These are phyloP conservation scores for Lucinisca nassula DNA, from an alignment of 2,888 invertebrate species.

Conservation along the genomic window DNA sequence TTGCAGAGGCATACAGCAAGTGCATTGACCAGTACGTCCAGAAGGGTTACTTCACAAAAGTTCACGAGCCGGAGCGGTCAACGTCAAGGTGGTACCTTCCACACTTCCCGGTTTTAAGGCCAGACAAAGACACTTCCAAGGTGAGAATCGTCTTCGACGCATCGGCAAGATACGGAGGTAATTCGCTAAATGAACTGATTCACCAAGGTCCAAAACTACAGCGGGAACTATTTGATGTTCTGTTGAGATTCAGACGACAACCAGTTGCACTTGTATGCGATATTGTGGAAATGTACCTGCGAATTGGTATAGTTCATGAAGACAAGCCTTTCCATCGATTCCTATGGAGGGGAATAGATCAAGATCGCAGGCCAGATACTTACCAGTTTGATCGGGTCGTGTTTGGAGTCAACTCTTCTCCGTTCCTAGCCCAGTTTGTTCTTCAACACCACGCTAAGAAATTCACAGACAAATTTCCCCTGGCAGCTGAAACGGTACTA, in stretches of 20 bases:
- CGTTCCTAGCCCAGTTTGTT: background rate
- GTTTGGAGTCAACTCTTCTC: background rate
- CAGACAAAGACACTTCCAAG: constrained; percentile 9
- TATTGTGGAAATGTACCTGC: background rate
- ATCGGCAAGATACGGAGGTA: constrained; percentile 4
- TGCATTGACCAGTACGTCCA: background rate
- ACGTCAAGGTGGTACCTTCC: background rate
- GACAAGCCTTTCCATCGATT: background rate
- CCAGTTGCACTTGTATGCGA: constrained; percentile 34
- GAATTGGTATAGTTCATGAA: background rate
- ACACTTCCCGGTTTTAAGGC: background rate
- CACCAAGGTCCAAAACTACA: constrained; percentile 51
- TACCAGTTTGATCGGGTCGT: background rate
- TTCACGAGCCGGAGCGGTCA: background rate
- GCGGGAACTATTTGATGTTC: constrained; percentile 30
- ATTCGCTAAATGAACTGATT: constrained; percentile 53
- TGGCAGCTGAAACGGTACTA: no score
- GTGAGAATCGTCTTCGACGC: constrained; percentile 44
- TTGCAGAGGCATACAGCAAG: background rate
- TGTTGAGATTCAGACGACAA: background rate
- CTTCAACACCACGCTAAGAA: background rate
- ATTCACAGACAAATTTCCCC: no score
- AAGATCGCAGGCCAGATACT: no score
- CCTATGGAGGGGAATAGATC: background rate
- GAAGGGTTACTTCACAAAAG: constrained; percentile 12